Base-by-base conservation (phyloP, 1,140 invertebrate species). In the Drosophila ironensis region DNA sequence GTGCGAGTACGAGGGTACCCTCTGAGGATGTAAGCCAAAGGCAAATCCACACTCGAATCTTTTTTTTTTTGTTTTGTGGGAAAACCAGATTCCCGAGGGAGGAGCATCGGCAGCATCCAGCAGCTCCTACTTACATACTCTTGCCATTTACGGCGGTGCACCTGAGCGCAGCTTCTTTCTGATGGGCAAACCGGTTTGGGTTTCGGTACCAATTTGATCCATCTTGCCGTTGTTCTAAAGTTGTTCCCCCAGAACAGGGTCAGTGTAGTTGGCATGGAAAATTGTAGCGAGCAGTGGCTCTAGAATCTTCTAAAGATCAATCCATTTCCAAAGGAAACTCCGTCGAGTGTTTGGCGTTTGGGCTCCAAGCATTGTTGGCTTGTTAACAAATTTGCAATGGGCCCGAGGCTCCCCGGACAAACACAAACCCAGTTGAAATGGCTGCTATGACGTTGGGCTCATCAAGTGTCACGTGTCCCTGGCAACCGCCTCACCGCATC, bases 201-300 rank as follows among this genome's bases (percentile, higher is more conserved):
- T 66, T 66, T 50, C 25, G 16, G n/a, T n/a, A n/a, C n/a, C n/a
- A n/a, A 50, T 66, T 50, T 64, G 37, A 45, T 41, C 37, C 51
- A 59, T 59, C 52, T 69, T 69, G 42, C 22, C 50, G 42, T 42
- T 69, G 22, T 82, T 81, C 47, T 72, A 47, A 44, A 73, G 59
- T 48, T 54, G 64, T 27, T n/a, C 53, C 75, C 52, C 72, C 72
- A 77, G 78, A 82, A 84, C 77, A 82, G 77, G 77, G 77, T 82
- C 77, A 82, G 68, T 78, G n/a, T 69, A 72, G 72, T 81, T 77
- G 63, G 71, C 46, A 63, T 35, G 74, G 51, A 69, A 69, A 57
- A 59, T 47, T 40, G 38, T 63, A 68, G 20, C 30, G n/a, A n/a
- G n/a, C n/a, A n/a, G n/a, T n/a, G n/a, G n/a, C n/a, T n/a, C n/a